Conservation (phyloP, 2,113 vertebrate species). For the Clarias gariepinus region DNA sequence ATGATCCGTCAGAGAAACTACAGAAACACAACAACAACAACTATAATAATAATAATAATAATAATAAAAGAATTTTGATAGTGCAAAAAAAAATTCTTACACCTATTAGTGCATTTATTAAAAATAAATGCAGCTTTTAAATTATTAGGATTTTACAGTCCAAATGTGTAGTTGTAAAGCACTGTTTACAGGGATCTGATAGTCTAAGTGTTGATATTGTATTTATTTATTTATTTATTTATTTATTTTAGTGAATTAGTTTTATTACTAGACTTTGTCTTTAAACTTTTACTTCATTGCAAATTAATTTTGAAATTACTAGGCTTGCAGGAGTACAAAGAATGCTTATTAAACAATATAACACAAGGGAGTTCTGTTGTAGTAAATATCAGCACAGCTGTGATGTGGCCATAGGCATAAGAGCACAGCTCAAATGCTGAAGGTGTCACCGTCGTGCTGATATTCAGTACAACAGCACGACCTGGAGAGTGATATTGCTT, state of each 20-base stretch:
- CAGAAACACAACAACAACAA: neutral
- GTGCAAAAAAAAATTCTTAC: neutral
- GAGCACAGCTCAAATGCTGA: too few relatives aligned
- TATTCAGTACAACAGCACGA: too few relatives aligned
- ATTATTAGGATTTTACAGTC: neutral
- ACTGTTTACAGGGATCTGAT: neutral
- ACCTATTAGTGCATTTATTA: too few relatives aligned
- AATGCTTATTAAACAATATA: neutral
- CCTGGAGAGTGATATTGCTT: too few relatives aligned
- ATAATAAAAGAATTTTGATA: neutral
- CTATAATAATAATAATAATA: neutral
- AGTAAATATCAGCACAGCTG: too few relatives aligned
- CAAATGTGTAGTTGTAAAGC: neutral
- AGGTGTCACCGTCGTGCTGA: too few relatives aligned
- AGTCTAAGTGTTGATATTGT: neutral
- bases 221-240: neutral
- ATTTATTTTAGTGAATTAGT: neutral
- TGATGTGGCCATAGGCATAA: too few relatives aligned
- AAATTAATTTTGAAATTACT: neutral
- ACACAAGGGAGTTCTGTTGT: too few relatives aligned
- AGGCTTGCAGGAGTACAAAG: neutral
- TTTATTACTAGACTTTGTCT: neutral
- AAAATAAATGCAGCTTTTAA: too few relatives aligned
- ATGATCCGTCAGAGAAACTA: neutral
- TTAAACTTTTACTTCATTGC: neutral